Evolutionary conservation across 53 echinoderm and acorn worm genomes (phyloP), one percentile per base, ranked within the genome.

Genomic region (Temnopleurus reevesii): DNA sequence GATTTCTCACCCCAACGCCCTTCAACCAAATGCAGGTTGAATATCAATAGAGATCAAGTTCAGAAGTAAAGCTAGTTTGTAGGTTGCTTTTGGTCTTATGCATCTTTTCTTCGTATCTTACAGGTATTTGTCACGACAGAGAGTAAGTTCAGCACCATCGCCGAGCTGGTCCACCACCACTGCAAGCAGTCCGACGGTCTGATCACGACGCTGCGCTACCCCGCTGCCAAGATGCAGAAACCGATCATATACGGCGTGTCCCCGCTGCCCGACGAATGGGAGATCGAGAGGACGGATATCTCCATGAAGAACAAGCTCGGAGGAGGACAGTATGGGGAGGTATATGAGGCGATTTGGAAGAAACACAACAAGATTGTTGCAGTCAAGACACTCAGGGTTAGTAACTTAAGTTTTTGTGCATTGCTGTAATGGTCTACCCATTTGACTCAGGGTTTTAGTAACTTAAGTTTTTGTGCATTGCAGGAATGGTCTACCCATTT

Each of bases 241-340:
- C 98, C 98, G 61, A 98, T 95, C 59, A 92, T 98, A 58, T 98
- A 98, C 53, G 98, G 95, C 23, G 90, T 98, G 10, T 98, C 95
- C 0, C 98, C 98, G 17, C 93, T 94, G 84, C 94, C 93, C 3
- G 98, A 98, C 82, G 90, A 93, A 59, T 98, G 98, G 98, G 98
- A 98, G 91, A 95, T 98, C n/a, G 93, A 98, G 77, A 65, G 98
- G 76, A 95, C 94, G 28, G 98, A 98, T 84, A 98, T 98, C 90
- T 93, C 92, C 2, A 98, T 98, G 98, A 94, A 94, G 92, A 95
- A 95, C 91, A 98, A 97, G 89, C 94, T 97, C 7, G 97, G 97
- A 57, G 97, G 97, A 25, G 97, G 97, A 18, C 97, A 97, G 89
- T 97, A 97, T 38, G 97, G 97, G 55, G 97, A 97, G 86, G 97